A percentile compares a stretch with the other conserved stretches of the same genome.
Evolutionary conservation across 2,113 vertebrate genomes (phyloP).

Genomic region (Lagopus muta): DNA sequence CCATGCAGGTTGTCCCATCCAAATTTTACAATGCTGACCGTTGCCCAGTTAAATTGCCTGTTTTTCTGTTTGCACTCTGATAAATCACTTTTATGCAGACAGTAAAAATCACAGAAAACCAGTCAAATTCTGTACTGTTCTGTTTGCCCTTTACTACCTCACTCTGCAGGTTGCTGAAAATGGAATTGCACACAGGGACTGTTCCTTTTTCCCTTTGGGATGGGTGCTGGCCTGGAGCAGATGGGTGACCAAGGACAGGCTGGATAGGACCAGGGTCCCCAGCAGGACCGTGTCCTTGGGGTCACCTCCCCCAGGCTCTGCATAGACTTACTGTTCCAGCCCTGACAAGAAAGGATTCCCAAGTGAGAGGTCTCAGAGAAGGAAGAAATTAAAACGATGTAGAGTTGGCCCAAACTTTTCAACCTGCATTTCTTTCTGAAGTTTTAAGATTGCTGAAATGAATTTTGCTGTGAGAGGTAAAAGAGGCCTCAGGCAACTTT

Average conservation of each 20-base stretch:
- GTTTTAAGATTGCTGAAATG: not conserved
- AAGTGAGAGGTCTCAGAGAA: not conserved
- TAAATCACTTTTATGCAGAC: not conserved
- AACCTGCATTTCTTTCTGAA: not conserved
- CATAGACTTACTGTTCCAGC: not conserved
- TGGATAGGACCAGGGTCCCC: not conserved
- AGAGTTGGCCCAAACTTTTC: not conserved
- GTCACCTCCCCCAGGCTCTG: not conserved
- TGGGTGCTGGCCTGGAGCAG: not conserved
- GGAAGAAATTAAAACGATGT: not conserved
- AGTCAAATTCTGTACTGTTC: not conserved
- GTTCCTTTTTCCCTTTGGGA: not conserved
- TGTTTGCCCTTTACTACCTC: not conserved
- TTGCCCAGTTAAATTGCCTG: not conserved
- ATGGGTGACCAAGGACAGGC: not conserved
- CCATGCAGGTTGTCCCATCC: not conserved
- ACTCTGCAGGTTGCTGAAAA: not conserved
- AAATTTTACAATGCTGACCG: not conserved
- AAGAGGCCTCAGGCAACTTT: constrained; percentile 45
- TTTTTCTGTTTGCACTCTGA: not conserved
- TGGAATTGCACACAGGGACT: not conserved
- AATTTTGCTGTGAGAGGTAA: constrained; percentile 18
- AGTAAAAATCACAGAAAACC: not conserved
- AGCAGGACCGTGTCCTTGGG: not conserved
- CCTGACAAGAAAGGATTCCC: not conserved